Percentiles rank a stretch among this genome's conserved stretches.
Conservation (phyloP, 2,113 vertebrate genomes). For the Apodemus sylvaticus region DNA sequence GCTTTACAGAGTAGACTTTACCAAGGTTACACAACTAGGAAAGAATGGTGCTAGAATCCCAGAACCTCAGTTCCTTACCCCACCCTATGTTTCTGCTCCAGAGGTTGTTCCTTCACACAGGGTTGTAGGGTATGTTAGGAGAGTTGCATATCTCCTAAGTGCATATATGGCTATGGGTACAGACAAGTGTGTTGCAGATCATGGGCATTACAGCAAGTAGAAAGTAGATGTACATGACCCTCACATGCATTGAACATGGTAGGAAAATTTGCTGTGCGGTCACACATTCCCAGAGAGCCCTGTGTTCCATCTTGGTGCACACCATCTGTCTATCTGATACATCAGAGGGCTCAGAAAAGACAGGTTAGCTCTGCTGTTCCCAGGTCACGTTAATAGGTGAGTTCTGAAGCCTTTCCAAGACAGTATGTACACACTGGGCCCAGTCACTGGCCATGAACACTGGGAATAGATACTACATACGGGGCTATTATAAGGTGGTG, state of each 20-base stretch:
- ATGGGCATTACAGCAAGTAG: not conserved
- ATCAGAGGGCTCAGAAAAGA: too few relatives aligned
- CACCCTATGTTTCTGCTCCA: not conserved
- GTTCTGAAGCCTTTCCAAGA: not conserved
- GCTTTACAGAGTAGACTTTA: not conserved
- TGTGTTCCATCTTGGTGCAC: too few relatives aligned
- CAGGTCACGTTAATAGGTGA: not conserved
- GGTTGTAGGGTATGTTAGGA: not conserved
- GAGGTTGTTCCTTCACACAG: not conserved
- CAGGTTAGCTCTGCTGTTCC: not conserved
- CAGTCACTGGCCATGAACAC: accelerated
- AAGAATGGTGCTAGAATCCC: not conserved
- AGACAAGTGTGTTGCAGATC: not conserved
- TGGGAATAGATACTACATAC: not conserved
- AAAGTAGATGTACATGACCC: not conserved
- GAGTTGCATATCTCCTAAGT: not conserved
- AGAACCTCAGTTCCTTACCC: not conserved
- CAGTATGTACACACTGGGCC: not conserved
- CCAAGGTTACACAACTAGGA: not conserved
- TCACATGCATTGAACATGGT: not conserved
- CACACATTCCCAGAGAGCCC: not conserved
- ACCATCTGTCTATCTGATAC: too few relatives aligned
- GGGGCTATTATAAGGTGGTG: not conserved
- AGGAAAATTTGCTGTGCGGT: not conserved
- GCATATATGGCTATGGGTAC: not conserved